Conservation (phyloP, 37 sponge, comb jelly and placozoan genomes). For the Spongilla lacustris region DNA sequence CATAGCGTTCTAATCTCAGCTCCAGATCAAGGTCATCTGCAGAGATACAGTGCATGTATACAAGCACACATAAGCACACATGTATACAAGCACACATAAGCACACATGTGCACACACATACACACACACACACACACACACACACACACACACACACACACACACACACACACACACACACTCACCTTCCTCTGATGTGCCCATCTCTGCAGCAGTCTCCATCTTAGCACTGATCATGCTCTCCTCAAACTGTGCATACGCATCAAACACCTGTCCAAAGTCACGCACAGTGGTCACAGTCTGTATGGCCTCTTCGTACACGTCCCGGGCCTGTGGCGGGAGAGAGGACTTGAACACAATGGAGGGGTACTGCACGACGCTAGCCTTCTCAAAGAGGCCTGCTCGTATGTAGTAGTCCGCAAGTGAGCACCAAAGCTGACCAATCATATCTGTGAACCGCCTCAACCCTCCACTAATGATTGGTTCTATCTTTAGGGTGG, state of each 20-base stretch:
- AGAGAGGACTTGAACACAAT: neutral
- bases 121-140: slow-evolving; percentile 2
- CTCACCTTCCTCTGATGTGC: slow-evolving; percentile 77
- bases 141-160: slow-evolving; percentile 27
- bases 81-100: no score
- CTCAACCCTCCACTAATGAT: slow-evolving; percentile 95
- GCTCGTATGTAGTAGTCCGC: slow-evolving; percentile 97
- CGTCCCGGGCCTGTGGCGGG: slow-evolving; percentile 81
- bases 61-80: no score
- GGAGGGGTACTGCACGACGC: neutral
- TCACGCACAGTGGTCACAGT: slow-evolving; percentile 96
- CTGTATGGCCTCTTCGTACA: slow-evolving; percentile 96
- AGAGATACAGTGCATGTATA: no score
- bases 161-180: slow-evolving; percentile 60
- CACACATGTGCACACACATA: neutral
- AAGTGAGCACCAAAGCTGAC: slow-evolving; percentile 96
- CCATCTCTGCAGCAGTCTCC: slow-evolving; percentile 81
- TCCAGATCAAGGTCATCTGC: no score
- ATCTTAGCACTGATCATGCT: slow-evolving; percentile 94
- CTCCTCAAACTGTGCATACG: slow-evolving; percentile 98
- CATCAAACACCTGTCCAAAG: slow-evolving; percentile 98
- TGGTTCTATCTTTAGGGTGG: slow-evolving; percentile 86
- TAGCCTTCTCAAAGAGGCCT: slow-evolving; percentile 93
- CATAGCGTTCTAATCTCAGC: no score
- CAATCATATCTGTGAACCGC: slow-evolving; percentile 95